Evolutionary conservation across 2,797 vertebrate species (phyloP).

Genomic region (Anabas testudineus): DNA sequence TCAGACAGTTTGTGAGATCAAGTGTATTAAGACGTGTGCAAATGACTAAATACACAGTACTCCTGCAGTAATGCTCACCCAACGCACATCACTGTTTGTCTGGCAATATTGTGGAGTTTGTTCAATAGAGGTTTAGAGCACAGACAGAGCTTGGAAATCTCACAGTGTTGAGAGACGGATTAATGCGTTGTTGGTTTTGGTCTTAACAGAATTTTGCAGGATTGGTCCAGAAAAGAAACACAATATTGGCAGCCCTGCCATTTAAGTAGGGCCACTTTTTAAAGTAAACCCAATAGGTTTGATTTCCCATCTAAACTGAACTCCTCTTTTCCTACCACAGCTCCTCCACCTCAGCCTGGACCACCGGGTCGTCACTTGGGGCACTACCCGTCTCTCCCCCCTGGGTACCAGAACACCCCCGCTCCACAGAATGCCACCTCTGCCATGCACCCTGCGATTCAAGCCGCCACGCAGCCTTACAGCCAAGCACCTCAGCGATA

Average conservation of each 20-base stretch:
- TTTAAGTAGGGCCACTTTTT: not conserved
- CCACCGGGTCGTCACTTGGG: slow-evolving; percentile 86
- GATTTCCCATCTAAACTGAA: not conserved
- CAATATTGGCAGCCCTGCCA: fast-evolving
- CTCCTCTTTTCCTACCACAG: slow-evolving; percentile 71
- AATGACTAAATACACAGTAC: no score
- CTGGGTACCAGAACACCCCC: slow-evolving; percentile 90
- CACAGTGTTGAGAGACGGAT: not conserved
- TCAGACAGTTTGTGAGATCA: no score
- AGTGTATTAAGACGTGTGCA: no score
- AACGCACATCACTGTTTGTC: no score
- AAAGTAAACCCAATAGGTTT: not conserved
- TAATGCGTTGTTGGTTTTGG: not conserved
- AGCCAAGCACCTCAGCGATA: slow-evolving; percentile 86
- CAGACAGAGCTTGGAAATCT: not conserved
- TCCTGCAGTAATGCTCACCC: no score
- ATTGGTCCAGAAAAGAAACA: not conserved
- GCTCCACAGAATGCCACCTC: slow-evolving; percentile 72
- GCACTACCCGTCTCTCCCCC: slow-evolving; percentile 92
- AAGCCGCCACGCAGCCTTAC: slow-evolving; percentile 85
- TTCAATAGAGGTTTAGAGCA: no score
- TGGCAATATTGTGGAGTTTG: no score
- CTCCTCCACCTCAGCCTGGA: slow-evolving; percentile 81
- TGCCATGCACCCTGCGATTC: slow-evolving; percentile 81
- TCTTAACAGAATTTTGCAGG: not conserved